Percentiles rank a stretch among this genome's conserved stretches.
phyloP scores from a whole-genome alignment of 2,113 vertebrate species.

The Delphinapterus leucas region DNA sequence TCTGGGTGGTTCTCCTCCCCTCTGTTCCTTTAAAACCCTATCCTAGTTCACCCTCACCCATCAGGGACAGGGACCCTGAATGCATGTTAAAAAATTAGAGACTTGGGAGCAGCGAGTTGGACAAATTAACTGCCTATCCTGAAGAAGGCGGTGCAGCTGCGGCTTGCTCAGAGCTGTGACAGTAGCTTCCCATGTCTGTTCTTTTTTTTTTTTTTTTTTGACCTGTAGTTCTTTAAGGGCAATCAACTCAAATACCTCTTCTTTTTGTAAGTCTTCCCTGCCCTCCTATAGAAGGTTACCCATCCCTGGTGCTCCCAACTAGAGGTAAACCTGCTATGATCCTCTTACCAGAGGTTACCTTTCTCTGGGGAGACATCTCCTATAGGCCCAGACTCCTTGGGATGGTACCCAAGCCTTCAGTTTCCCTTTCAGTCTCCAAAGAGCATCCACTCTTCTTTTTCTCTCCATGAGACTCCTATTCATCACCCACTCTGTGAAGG shows the following conservation, averaged over 20 bases:
- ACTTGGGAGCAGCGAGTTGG: not conserved
- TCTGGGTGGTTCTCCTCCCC: not conserved
- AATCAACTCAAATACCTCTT: not conserved
- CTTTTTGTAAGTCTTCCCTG: not conserved
- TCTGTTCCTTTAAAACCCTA: not conserved
- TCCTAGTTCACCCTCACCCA: not conserved
- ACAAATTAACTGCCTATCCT: conserved; percentile 25
- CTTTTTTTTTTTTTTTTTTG: not conserved
- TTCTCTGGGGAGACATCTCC: not conserved
- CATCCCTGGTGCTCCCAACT: not conserved
- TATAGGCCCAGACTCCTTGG: not conserved
- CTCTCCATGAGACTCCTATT: not conserved
- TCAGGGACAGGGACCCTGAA: not conserved
- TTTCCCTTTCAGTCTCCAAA: not conserved
- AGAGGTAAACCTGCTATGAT: not conserved
- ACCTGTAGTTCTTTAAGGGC: not conserved
- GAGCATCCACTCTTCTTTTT: not conserved
- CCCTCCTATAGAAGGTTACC: not conserved
- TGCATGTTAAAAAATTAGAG: not conserved
- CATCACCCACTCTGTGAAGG: not conserved
- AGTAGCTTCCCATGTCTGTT: not conserved
- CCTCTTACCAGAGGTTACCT: not conserved
- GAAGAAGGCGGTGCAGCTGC: not conserved
- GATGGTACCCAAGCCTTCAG: not conserved
- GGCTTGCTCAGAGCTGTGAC: not conserved